Evolutionary conservation across 2,113 vertebrate species (phyloP).

Genomic region (Dicaeum eximium): DNA sequence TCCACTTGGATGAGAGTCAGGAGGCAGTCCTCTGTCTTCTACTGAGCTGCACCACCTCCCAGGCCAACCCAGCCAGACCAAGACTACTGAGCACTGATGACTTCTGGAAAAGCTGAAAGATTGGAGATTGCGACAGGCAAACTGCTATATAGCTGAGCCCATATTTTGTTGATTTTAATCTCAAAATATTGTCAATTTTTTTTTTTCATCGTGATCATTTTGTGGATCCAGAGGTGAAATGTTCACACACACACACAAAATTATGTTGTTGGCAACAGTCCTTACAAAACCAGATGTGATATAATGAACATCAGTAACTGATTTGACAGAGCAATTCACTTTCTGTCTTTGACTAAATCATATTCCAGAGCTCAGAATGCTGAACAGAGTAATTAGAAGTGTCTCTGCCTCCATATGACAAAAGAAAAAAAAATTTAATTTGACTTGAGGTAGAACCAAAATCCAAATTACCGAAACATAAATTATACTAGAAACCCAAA

Average conservation of each 20-base stretch:
- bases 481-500: not conserved
- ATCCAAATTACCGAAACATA: not conserved
- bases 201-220: not conserved
- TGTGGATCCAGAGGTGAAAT: not conserved
- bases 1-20: accelerated
- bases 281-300: not conserved
- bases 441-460: not conserved
- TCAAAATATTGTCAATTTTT: not conserved
- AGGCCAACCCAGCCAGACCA: not conserved
- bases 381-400: not conserved
- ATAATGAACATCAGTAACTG: not conserved
- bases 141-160: not conserved
- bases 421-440: not conserved
- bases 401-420: not conserved
- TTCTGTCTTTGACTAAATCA: not conserved
- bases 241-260: not conserved
- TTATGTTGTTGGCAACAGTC: not conserved
- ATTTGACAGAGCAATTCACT: not conserved
- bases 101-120: not conserved
- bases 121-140: accelerated
- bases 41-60: accelerated
- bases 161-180: not conserved
- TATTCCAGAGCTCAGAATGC: not conserved
- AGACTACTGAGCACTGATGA: not conserved
- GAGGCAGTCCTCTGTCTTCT: not conserved